phyloP scores from a whole-genome alignment of 2,888 invertebrate species.

The Tipula unca region DNA sequence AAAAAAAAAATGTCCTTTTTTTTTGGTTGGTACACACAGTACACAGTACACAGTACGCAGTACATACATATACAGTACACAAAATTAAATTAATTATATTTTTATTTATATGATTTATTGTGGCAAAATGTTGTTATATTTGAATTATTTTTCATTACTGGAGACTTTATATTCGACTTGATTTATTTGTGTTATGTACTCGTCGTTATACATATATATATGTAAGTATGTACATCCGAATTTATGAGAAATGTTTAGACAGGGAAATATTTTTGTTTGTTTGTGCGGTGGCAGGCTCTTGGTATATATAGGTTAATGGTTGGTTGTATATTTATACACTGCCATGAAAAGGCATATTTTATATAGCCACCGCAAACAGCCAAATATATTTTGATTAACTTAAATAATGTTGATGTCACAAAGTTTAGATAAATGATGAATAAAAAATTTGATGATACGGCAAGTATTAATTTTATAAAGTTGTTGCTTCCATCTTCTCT shows the following conservation, averaged over 20 bases:
- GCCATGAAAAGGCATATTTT: not conserved
- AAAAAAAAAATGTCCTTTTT: not conserved
- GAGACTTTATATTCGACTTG: not conserved
- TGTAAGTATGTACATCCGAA: not conserved
- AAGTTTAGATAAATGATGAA: not conserved
- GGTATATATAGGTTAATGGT: too few species aligned
- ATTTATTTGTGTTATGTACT: not conserved
- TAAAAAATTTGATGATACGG: too few species aligned
- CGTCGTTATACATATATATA: not conserved
- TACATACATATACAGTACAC: not conserved
- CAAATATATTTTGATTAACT: not conserved
- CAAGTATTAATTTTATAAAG: too few species aligned
- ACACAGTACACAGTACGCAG: not conserved
- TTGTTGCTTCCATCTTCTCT: too few species aligned
- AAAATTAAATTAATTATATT: conserved; percentile 8
- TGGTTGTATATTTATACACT: not conserved
- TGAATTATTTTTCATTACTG: conserved; percentile 8
- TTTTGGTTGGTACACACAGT: not conserved
- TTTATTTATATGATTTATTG: conserved; percentile 3
- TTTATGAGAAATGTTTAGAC: not conserved
- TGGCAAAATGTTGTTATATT: conserved; percentile 4
- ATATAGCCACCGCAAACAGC: not conserved
- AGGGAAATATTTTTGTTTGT: not conserved
- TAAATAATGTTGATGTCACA: not conserved
- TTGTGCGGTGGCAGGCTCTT: too few species aligned